Percentiles rank a stretch among this genome's conserved stretches.
Evolutionary conservation across 2,797 vertebrate species (phyloP).

Genomic region (Myotis daubentonii): DNA sequence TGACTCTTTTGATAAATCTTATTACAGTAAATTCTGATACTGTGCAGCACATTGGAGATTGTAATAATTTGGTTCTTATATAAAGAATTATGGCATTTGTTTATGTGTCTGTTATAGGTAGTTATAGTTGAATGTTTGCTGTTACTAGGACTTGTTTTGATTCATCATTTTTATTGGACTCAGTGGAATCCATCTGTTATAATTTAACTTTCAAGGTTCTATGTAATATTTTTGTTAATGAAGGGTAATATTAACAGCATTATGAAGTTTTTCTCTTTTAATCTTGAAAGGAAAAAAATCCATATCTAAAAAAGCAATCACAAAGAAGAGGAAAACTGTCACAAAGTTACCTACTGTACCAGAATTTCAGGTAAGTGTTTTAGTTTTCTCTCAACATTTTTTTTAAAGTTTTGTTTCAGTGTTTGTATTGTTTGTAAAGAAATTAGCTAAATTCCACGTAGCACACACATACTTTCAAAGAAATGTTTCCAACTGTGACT

Average conservation of each 20-base stretch:
- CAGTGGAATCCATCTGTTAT: slow-evolving; percentile 71
- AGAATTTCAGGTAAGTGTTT: slow-evolving; percentile 94
- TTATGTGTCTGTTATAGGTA: slow-evolving; percentile 50
- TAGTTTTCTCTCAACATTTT: slow-evolving; percentile 70
- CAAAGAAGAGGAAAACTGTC: slow-evolving; percentile 89
- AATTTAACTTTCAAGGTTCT: slow-evolving; percentile 83
- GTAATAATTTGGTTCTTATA: neutral
- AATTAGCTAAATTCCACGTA: slow-evolving; percentile 35
- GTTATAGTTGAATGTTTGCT: slow-evolving; percentile 77
- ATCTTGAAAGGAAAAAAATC: slow-evolving; percentile 91
- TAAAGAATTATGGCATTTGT: slow-evolving; percentile 59
- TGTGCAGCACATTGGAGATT: neutral
- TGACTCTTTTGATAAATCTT: slow-evolving; percentile 50
- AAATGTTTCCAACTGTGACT: slow-evolving; percentile 46
- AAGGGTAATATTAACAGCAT: slow-evolving; percentile 77
- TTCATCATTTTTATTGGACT: slow-evolving; percentile 77
- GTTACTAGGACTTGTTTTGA: slow-evolving; percentile 70
- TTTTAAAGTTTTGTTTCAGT: neutral
- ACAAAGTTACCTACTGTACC: slow-evolving; percentile 87
- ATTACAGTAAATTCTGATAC: slow-evolving; percentile 50
- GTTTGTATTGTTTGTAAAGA: slow-evolving; percentile 49
- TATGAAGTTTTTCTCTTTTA: slow-evolving; percentile 87
- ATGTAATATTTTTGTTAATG: slow-evolving; percentile 81
- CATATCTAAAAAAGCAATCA: slow-evolving; percentile 87
- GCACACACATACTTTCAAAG: slow-evolving; percentile 42